phyloP scores from a whole-genome alignment of 2,888 invertebrate species.

The Glaucopsyche alexis region DNA sequence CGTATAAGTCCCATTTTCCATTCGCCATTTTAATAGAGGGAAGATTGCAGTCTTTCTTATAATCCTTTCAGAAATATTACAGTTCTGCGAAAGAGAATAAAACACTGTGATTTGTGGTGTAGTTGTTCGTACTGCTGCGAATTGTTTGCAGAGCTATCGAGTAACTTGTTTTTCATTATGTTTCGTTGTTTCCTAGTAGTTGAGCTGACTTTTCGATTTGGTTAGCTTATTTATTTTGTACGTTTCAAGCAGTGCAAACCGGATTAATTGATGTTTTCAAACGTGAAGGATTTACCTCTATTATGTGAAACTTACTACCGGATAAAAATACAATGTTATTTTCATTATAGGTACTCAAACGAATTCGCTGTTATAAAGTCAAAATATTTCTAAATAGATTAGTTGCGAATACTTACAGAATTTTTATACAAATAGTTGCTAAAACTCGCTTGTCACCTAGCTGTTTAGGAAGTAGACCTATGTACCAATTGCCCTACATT shows the following conservation, averaged over 20 bases:
- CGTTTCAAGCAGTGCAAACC: background rate
- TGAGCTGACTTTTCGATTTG: constrained; percentile 16
- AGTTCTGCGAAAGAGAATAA: constrained; percentile 34
- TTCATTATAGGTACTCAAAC: too few relatives aligned
- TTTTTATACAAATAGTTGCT: too few relatives aligned
- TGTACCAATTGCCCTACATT: too few relatives aligned
- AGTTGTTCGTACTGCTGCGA: constrained; percentile 1
- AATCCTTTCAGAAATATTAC: constrained; percentile 38
- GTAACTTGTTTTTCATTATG: constrained; percentile 24
- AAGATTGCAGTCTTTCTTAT: constrained; percentile 36
- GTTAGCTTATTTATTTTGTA: constrained; percentile 11
- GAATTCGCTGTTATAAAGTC: too few relatives aligned
- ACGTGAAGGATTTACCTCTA: too few relatives aligned
- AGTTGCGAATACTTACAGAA: too few relatives aligned
- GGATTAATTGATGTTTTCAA: background rate
- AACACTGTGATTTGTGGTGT: constrained; percentile 35
- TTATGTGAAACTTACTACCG: background rate
- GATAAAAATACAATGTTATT: background rate
- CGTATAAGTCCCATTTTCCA: constrained; percentile 28
- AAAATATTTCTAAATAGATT: too few relatives aligned
- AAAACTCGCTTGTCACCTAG: too few relatives aligned
- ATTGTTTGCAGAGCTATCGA: constrained; percentile 23
- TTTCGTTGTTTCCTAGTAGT: background rate
- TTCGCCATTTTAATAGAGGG: constrained; percentile 33
- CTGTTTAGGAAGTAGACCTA: too few relatives aligned